Evolutionary conservation across 2,797 vertebrate genomes (phyloP), one percentile per base, ranked within the genome.

Genomic region (Poeciliopsis presidionis): DNA sequence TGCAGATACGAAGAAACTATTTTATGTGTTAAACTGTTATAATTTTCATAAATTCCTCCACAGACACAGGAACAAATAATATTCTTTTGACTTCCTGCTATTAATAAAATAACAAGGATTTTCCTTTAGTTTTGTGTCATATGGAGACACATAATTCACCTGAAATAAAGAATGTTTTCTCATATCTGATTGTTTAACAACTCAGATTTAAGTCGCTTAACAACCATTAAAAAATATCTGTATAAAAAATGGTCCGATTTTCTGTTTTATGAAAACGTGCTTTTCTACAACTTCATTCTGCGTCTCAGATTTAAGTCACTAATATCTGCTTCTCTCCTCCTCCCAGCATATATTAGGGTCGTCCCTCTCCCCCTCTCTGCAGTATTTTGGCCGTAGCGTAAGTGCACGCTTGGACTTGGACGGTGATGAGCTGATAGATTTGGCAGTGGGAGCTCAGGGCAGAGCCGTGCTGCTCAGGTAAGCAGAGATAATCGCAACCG

Each of bases 361-460:
- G 5, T 94, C 94, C 0, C 89, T 99, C 84, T 96, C 94, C 2
- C 86, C 92, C 0, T 82, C 92, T 16, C 96, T 98, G 84, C 94
- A 92, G 36, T 98, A 98, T 83, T 99, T 99, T 57, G 98, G 98
- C 51, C 96, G 97, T 80, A 99, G 98, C 72, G 85, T 98, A 85
- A 98, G 96, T 0, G 97, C 96, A 25, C 94, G 89, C 45, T 72
- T 96, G 80, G 98, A 98, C 92, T 90, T 97, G 94, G 97, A 97
- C 1, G 97, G 97, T 46, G 98, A 99, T 30, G 93, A 94, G 18
- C 92, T 99, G 73, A 94, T 97, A 80, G 98, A 99, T 81, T 88
- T 99, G 90, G 96, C 98, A 0, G 97, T 99, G 59, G 98, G 98
- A 49, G 97, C 97, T 0, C 97, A 97, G 65, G 98, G 97, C 46